Percentiles rank a stretch among this genome's conserved stretches.
Conservation (phyloP, 30 jellyfish, hydroid and myxozoan genomes). For the Kudoa iwatai region DNA sequence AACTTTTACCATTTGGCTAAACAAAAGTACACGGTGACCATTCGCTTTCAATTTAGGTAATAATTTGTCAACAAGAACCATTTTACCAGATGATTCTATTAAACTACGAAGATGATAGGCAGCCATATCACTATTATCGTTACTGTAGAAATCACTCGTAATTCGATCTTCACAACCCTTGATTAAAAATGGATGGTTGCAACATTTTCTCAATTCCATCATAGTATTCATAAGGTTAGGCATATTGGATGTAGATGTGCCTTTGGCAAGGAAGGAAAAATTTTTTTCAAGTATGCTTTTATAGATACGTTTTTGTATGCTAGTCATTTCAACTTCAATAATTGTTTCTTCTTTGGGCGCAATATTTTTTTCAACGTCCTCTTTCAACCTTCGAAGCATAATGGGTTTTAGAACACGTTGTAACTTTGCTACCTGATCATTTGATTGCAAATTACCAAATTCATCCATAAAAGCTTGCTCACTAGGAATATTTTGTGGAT, state of each 20-base stretch:
- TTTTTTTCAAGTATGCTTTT: conserved; percentile 54
- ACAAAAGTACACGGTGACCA: conserved; percentile 52
- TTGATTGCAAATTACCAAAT: conserved; percentile 53
- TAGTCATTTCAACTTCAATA: conserved; percentile 78
- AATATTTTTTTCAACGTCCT: conserved; percentile 57
- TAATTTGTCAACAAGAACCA: conserved; percentile 73
- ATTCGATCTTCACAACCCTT: conserved; percentile 79
- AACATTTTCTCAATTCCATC: conserved; percentile 89
- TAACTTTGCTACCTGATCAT: conserved; percentile 54
- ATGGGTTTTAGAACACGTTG: conserved; percentile 84
- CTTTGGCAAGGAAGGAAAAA: conserved; percentile 35
- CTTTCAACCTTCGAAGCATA: conserved; percentile 72
- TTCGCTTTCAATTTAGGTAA: conserved; percentile 52
- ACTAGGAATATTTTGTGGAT: no score
- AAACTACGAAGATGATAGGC: conserved; percentile 22
- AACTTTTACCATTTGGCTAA: conserved; percentile 66
- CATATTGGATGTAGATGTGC: conserved; percentile 24
- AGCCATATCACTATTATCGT: conserved; percentile 13
- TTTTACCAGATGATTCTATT: conserved; percentile 88
- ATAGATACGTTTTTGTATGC: conserved; percentile 50
- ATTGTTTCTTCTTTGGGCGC: conserved; percentile 92
- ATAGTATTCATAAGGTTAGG: conserved; percentile 78
- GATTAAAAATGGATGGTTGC: conserved; percentile 74
- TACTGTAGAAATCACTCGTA: conserved; percentile 18
- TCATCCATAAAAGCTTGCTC: no score